Conservation (phyloP, 2,113 vertebrate genomes). For the Otocyon megalotis region DNA sequence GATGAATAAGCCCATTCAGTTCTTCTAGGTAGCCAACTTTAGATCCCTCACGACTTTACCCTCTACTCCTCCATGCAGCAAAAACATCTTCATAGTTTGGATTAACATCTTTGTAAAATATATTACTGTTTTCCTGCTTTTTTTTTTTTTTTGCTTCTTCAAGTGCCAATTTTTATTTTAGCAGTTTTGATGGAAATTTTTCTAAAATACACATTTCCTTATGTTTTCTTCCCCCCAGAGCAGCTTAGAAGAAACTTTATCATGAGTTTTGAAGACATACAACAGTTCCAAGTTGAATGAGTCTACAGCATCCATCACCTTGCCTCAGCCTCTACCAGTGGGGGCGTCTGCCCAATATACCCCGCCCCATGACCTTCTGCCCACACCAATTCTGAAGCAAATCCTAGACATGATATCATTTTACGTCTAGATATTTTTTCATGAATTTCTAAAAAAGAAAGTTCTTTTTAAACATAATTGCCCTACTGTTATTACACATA, state of each 20-base stretch:
- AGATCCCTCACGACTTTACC: not conserved
- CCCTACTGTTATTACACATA: not conserved
- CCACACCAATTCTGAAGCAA: not conserved
- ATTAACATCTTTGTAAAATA: conserved; percentile 32
- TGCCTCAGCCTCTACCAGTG: no score
- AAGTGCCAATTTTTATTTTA: not conserved
- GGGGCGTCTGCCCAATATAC: not conserved
- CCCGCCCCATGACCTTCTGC: not conserved
- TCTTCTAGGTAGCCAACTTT: not conserved
- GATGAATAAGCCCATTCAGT: not conserved
- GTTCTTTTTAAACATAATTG: not conserved
- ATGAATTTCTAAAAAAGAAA: not conserved
- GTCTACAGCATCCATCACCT: no score
- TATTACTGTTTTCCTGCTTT: not conserved
- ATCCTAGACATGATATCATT: not conserved
- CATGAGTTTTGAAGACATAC: not conserved
- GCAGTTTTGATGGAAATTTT: conserved; percentile 25
- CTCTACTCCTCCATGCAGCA: not conserved
- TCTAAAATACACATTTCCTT: conserved; percentile 6
- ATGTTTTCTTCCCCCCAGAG: not conserved
- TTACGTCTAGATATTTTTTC: not conserved
- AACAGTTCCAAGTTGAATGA: not conserved
- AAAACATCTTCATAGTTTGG: not conserved
- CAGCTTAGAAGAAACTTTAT: not conserved
- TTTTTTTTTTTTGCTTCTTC: not conserved